Percentiles rank a stretch among this genome's conserved stretches.
phyloP scores from a whole-genome alignment of 2,113 vertebrate species.

The Pionites leucogaster region DNA sequence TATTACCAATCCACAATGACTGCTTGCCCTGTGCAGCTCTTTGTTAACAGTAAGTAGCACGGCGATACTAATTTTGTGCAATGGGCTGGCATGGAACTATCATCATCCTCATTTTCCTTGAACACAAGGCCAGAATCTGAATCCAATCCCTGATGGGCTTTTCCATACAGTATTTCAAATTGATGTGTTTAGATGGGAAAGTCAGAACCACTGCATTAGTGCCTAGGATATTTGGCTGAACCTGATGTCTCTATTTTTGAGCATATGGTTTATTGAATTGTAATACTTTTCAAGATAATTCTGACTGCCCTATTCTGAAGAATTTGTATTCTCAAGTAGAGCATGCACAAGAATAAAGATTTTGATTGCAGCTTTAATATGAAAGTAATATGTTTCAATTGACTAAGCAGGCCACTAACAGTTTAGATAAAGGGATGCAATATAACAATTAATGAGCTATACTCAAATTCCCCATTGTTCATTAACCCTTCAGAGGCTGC shows the following conservation, averaged over 20 bases:
- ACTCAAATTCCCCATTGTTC: constrained; percentile 56
- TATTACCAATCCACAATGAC: not conserved
- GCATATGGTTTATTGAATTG: constrained; percentile 53
- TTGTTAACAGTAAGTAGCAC: not conserved
- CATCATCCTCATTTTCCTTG: not conserved
- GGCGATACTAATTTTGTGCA: not conserved
- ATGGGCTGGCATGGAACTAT: not conserved
- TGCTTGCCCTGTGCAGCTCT: not conserved
- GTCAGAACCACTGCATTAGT: not conserved
- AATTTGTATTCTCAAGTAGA: constrained; percentile 66
- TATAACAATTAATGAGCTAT: constrained; percentile 75
- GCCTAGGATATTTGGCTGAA: not conserved
- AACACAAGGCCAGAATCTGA: not conserved
- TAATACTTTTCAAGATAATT: constrained; percentile 60
- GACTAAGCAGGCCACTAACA: constrained; percentile 73
- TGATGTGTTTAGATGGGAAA: not conserved
- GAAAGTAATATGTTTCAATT: constrained; percentile 75
- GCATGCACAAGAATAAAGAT: constrained; percentile 68
- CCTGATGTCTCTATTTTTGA: constrained; percentile 55
- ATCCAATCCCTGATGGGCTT: not conserved
- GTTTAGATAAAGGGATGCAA: constrained; percentile 73
- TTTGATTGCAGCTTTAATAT: constrained; percentile 72
- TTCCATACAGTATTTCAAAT: not conserved
- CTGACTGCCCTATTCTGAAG: constrained; percentile 41
- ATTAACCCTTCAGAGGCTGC: constrained; percentile 66